Evolutionary conservation across 2,888 invertebrate genomes (phyloP).

Genomic region (Ctenicera cuprea): DNA sequence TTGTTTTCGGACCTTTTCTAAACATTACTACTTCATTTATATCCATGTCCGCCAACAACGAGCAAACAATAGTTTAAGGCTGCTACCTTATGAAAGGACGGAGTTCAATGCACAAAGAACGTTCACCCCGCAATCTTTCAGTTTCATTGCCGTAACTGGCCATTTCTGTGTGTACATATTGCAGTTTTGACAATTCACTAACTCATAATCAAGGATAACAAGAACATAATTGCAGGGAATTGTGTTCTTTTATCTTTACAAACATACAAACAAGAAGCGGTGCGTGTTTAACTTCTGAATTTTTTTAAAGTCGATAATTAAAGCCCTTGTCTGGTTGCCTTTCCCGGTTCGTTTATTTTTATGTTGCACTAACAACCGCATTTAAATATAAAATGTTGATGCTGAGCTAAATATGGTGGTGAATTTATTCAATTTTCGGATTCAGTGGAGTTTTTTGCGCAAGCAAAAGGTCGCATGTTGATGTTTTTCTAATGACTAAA

Average conservation of each 20-base stretch:
- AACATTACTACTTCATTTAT: slow-evolving; percentile 3
- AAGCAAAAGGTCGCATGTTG: too few species aligned
- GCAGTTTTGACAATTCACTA: slow-evolving; percentile 29
- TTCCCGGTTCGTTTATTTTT: too few species aligned
- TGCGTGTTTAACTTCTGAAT: too few species aligned
- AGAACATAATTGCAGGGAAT: slow-evolving; percentile 1
- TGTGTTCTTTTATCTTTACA: slow-evolving; percentile 2
- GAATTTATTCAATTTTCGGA: too few species aligned
- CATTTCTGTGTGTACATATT: slow-evolving; percentile 8
- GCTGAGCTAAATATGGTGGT: too few species aligned
- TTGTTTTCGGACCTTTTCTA: not conserved
- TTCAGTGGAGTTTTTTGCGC: too few species aligned
- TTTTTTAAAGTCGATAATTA: too few species aligned
- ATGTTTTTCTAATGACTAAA: too few species aligned
- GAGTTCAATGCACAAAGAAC: slow-evolving; percentile 26
- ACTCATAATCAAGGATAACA: slow-evolving; percentile 21
- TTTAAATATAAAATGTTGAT: too few species aligned
- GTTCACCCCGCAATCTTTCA: slow-evolving; percentile 14
- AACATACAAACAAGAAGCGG: too few species aligned
- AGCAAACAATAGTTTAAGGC: not conserved
- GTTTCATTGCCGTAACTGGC: slow-evolving; percentile 25
- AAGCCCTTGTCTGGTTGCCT: too few species aligned
- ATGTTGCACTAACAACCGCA: too few species aligned
- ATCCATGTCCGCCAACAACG: not conserved
- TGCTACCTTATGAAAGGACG: slow-evolving; percentile 9